phyloP scores from a whole-genome alignment of 2,888 invertebrate species.

The Andrena praecox region DNA sequence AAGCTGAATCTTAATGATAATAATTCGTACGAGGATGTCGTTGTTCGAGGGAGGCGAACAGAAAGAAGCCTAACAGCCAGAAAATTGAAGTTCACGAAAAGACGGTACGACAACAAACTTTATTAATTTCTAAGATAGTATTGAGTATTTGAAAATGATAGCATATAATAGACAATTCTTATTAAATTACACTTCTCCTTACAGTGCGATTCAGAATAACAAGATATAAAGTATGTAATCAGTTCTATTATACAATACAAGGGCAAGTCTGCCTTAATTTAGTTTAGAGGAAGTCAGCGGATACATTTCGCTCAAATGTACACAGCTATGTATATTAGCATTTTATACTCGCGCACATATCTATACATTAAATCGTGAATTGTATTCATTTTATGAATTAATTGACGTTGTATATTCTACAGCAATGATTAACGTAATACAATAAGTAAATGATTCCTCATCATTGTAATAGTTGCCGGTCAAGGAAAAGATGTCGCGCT shows the following conservation, averaged over 20 bases:
- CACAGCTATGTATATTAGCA: slow-evolving; percentile 20
- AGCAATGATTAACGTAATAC: slow-evolving; percentile 57
- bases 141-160: slow-evolving; percentile 59
- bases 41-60: no score
- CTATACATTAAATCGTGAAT: slow-evolving; percentile 16
- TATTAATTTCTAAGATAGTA: slow-evolving; percentile 51
- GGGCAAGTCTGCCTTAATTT: neutral
- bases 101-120: slow-evolving; percentile 42
- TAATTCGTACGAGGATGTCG: no score
- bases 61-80: neutral
- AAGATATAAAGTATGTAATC: slow-evolving; percentile 32
- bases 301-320: slow-evolving; percentile 7
- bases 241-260: slow-evolving; percentile 33
- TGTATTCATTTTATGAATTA: slow-evolving; percentile 23
- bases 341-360: slow-evolving; percentile 1
- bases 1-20: no score
- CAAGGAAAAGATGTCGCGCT: slow-evolving; percentile 9
- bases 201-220: slow-evolving; percentile 32
- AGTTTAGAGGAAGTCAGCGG: neutral
- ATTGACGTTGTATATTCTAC: slow-evolving; percentile 55
- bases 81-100: slow-evolving; percentile 30
- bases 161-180: slow-evolving; percentile 27
- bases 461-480: slow-evolving; percentile 24
- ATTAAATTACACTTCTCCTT: slow-evolving; percentile 39
- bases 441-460: slow-evolving; percentile 23